phyloP scores from a whole-genome alignment of 2,113 vertebrate species.

The zebrafish (Danio rerio) region DNA sequence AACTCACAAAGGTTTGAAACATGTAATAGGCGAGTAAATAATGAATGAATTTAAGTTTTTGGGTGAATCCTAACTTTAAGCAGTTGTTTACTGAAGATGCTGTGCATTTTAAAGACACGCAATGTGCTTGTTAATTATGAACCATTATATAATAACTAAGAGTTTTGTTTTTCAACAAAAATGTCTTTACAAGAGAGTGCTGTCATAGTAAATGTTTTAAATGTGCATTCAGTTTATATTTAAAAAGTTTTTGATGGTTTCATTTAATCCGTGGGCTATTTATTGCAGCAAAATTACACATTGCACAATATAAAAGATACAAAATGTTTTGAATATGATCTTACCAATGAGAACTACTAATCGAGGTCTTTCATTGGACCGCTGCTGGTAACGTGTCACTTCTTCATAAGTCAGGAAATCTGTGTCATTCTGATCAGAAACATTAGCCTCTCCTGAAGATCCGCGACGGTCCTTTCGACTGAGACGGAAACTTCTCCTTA shows the following conservation, averaged over 20 bases:
- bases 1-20: no score
- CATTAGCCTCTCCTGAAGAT: constrained; percentile 74
- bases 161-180: no score
- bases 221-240: background rate
- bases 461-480: constrained; percentile 87
- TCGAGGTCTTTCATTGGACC: constrained; percentile 83
- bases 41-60: no score
- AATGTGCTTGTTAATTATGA: background rate
- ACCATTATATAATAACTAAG: no score
- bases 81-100: background rate
- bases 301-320: background rate
- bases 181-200: no score
- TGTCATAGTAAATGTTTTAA: background rate
- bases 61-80: background rate
- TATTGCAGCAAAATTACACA: background rate
- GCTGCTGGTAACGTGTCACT: constrained; percentile 90
- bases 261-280: background rate
- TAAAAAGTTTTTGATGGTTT: background rate
- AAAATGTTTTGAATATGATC: constrained; percentile 41
- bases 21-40: no score
- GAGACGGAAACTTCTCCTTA: constrained; percentile 90
- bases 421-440: constrained; percentile 63
- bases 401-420: constrained; percentile 91
- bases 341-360: constrained; percentile 93
- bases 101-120: background rate